Percentiles rank a stretch among this genome's conserved stretches.
phyloP scores from a whole-genome alignment of 2,888 invertebrate species.

The Epiblema foenella region DNA sequence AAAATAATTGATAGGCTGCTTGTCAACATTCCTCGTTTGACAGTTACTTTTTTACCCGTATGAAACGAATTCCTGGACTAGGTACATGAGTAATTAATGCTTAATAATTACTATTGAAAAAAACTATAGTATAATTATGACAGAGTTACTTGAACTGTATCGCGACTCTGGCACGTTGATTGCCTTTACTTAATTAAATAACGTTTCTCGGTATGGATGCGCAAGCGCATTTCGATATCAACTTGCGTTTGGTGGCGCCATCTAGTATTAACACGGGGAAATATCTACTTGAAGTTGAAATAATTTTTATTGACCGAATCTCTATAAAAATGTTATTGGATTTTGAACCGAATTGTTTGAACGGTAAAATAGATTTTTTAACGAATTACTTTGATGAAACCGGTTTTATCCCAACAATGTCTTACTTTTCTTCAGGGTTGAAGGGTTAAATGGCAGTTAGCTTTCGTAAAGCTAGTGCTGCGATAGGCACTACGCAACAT shows the following conservation, averaged over 20 bases:
- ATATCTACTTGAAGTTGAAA: background rate
- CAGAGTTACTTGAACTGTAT: constrained; percentile 49
- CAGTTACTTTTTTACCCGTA: constrained; percentile 13
- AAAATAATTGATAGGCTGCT: constrained; percentile 11
- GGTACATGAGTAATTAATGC: constrained; percentile 32
- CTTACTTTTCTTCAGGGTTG: too few relatives aligned
- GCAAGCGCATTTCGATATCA: constrained; percentile 18
- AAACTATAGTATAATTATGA: constrained; percentile 37
- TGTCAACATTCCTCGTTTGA: constrained; percentile 8
- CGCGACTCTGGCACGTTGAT: constrained; percentile 52
- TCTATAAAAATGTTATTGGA: background rate
- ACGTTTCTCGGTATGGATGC: constrained; percentile 66
- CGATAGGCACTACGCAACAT: too few relatives aligned
- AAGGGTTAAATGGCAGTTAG: too few relatives aligned
- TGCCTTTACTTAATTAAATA: constrained; percentile 75
- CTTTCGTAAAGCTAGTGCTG: too few relatives aligned
- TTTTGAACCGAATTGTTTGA: background rate
- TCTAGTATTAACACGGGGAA: constrained; percentile 1
- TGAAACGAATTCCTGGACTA: constrained; percentile 15
- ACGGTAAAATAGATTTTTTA: background rate
- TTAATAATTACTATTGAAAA: constrained; percentile 35
- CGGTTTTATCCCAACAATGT: background rate
- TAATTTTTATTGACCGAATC: background rate
- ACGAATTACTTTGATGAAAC: background rate
- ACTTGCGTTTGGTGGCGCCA: constrained; percentile 34